Evolutionary conservation across 2,888 invertebrate species (phyloP).

Genomic region (Pterostichus madidus): DNA sequence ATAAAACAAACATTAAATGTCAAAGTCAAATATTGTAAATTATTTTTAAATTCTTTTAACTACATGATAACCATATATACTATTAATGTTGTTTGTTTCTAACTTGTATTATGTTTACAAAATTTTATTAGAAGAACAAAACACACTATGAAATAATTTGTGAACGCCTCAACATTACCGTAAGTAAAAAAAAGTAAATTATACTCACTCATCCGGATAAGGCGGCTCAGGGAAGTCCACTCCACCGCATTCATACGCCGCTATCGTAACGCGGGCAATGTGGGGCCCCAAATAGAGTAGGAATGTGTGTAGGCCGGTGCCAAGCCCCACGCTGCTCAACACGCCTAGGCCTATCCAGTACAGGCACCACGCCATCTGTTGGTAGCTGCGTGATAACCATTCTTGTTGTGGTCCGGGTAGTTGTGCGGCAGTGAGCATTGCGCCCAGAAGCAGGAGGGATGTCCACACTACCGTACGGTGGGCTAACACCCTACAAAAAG

Average conservation of each 20-base stretch:
- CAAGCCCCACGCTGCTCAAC: slow-evolving; percentile 97
- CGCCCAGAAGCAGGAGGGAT: slow-evolving; percentile 77
- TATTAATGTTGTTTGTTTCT: too few relatives aligned
- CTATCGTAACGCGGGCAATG: slow-evolving; percentile 98
- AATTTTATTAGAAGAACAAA: too few relatives aligned
- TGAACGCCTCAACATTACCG: too few relatives aligned
- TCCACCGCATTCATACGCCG: slow-evolving; percentile 97
- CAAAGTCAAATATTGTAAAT: too few relatives aligned
- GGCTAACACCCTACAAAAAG: slow-evolving; percentile 81
- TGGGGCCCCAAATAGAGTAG: slow-evolving; percentile 99
- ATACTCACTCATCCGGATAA: slow-evolving; percentile 95
- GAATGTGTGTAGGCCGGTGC: slow-evolving; percentile 99
- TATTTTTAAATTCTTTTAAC: too few relatives aligned
- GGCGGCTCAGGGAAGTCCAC: slow-evolving; percentile 98
- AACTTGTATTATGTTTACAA: too few relatives aligned
- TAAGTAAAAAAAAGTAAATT: background rate
- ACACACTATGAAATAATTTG: too few relatives aligned
- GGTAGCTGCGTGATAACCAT: slow-evolving; percentile 79
- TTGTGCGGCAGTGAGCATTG: slow-evolving; percentile 80
- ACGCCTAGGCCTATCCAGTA: slow-evolving; percentile 84
- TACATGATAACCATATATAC: too few relatives aligned
- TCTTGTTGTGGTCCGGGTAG: slow-evolving; percentile 84
- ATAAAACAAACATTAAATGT: too few relatives aligned
- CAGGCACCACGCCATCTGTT: slow-evolving; percentile 75
- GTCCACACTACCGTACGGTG: slow-evolving; percentile 81